Base-by-base conservation (phyloP, 2,888 invertebrate genomes). In the Conops quadrifasciatus region DNA sequence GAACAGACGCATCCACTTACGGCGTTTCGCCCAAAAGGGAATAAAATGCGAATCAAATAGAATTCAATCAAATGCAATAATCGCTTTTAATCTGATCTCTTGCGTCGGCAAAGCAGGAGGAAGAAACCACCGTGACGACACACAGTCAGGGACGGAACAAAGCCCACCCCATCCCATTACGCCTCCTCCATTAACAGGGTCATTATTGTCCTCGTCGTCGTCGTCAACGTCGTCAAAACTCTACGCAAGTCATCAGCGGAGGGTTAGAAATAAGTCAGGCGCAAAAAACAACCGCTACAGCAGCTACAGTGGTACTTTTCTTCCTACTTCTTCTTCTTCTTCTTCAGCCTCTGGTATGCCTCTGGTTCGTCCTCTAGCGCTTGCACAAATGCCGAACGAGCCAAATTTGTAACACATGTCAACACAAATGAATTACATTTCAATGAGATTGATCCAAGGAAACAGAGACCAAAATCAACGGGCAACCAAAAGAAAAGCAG, bases 391-490 rank as follows among this genome's bases (percentile, higher is more conserved):
- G 53, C 51, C 51, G 67, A 60, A 72, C 58, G 70, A 72, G 47
- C 68, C 73, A 77, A 77, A 78, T 78, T 76, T 76, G 76, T 77
- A 78, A 78, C 78, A 78, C 78, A 78, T 78, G 77, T 78, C 78
- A 78, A 77, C 75, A 77, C 76, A 78, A 77, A 78, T 76, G 75
- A 77, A 78, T 78, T 78, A 77, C 77, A 75, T 77, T 76, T 78
- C 75, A 77, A 77, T 77, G 76, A 71, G 74, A n/a, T n/a, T n/a
- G n/a, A 77, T 76, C 62, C 62, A 43, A 43, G 67, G 49, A 66
- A 62, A 67, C 65, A 53, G 9, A 36, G 9, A 36, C 36, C 36
- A 36, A 7, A 36, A 36, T 36, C 36, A 36, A 36, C 4, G 36
- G 9, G 36, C 4, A 9, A 9, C 36, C 36, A 36, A 36, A 36